Base-by-base conservation (phyloP, 2,888 invertebrate genomes). In the Tetheella fluctuosa region DNA sequence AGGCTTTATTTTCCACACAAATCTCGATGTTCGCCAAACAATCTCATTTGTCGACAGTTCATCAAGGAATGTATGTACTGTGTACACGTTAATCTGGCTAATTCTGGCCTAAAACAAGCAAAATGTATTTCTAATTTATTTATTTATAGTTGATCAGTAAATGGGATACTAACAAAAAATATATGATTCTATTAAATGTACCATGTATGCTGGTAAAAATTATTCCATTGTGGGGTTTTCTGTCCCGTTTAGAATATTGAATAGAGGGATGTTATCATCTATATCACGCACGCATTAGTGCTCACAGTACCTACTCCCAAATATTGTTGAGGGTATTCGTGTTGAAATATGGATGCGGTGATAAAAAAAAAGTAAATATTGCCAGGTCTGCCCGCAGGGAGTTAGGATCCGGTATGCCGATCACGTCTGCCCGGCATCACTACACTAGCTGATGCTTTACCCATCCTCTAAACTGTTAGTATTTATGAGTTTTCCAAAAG, bases 291-390 rank as follows among this genome's bases (percentile, higher is more conserved):
- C 88, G 83, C 85, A 88, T 90, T 90, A 89, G 86, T 83, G 84
- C 79, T 83, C 80, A 77, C 81, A 82, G 81, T 85, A 81, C 84
- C 85, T 80, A 5, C 28, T 10, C 8, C 87, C 85, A 86, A 89
- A 89, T 90, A 88, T 87, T 88, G 86, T 88, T 86, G 84, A 69
- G 84, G 79, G 80, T 83, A 79, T n/a, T 84, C 83, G 84, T 87
- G 86, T 87, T 90, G 89, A 89, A 90, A 90, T 91, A 91, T 90
- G 88, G 86, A 90, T 90, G 87, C 71, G 85, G 84, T 85, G 85
- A 88, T 88, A 90, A 90, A 89, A 86, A 89, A 86, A 88, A 86
- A 34, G 85, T 86, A 89, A 89, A 90, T 87, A 90, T 83, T 75
- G 79, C 73, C 75, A 75, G 79, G 80, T 73, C 76, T 78, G 82